Evolutionary conservation across 2,888 invertebrate genomes (phyloP).

Genomic region (Caenorhabditis virilis): DNA sequence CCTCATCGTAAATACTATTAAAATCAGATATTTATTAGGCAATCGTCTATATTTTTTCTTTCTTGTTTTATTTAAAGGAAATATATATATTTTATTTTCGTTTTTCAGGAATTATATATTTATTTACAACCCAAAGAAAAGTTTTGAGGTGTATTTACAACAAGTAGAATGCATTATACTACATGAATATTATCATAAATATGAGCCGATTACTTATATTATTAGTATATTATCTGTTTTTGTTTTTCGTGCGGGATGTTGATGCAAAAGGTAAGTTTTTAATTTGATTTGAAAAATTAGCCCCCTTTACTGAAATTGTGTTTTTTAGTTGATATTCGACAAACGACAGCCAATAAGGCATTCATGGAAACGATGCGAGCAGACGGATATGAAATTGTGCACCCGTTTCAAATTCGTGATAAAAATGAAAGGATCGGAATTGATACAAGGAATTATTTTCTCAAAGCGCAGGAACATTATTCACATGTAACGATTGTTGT

Average conservation of each 20-base stretch:
- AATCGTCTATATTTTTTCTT: too few species aligned
- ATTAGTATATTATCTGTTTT: too few species aligned
- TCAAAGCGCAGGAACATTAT: slow-evolving; percentile 63
- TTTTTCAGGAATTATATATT: neutral
- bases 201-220: too few species aligned
- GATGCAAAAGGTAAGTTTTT: slow-evolving; percentile 2
- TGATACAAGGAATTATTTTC: slow-evolving; percentile 70
- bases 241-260: neutral
- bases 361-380: slow-evolving; percentile 68
- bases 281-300: neutral
- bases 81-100: neutral
- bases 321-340: slow-evolving; percentile 54
- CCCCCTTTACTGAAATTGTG: slow-evolving; percentile 10
- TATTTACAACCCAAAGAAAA: too few species aligned
- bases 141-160: neutral
- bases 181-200: too few species aligned
- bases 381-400: slow-evolving; percentile 70
- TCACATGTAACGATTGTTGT: slow-evolving; percentile 63
- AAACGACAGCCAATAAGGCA: slow-evolving; percentile 67
- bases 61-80: too few species aligned
- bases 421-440: slow-evolving; percentile 69
- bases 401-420: slow-evolving; percentile 70
- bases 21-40: too few species aligned
- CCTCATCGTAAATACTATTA: too few species aligned
- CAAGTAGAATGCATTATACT: too few species aligned